Conservation (phyloP, 53 echinoderm and acorn worm genomes). For the Stichopus horrens region DNA sequence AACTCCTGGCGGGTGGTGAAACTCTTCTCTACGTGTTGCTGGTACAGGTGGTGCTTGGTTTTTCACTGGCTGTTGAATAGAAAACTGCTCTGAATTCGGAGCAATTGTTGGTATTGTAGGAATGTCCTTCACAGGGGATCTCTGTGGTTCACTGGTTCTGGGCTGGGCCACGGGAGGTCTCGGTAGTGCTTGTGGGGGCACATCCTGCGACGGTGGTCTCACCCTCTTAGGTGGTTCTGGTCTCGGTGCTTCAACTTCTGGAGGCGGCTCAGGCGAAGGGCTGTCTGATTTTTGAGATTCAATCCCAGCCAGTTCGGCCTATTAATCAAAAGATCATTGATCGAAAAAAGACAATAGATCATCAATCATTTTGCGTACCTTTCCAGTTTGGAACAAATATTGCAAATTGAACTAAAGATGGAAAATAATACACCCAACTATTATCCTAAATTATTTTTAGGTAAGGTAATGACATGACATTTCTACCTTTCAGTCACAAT, state of each 20-base stretch:
- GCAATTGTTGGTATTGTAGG: neutral
- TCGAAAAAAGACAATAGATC: too few species aligned
- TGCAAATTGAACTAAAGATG: too few species aligned
- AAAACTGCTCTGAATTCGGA: neutral
- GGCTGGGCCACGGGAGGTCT: neutral
- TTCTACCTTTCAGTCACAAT: too few species aligned
- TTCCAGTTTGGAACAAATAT: too few species aligned
- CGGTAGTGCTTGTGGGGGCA: neutral
- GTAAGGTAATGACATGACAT: too few species aligned
- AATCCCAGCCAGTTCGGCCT: conserved; percentile 28
- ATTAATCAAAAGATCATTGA: neutral
- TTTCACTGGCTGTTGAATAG: neutral
- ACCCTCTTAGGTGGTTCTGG: neutral
- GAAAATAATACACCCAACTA: too few species aligned
- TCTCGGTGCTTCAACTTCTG: neutral
- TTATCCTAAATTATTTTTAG: too few species aligned
- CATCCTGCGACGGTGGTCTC: neutral
- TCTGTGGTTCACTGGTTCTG: neutral
- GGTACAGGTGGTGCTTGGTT: neutral
- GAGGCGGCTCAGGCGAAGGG: neutral
- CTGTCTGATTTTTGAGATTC: conserved; percentile 10
- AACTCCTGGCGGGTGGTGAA: neutral
- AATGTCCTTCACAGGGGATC: neutral
- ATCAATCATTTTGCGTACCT: too few species aligned
- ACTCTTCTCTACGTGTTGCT: neutral